Evolutionary conservation across 2,113 vertebrate species (phyloP).

Genomic region (Condylura cristata): DNA sequence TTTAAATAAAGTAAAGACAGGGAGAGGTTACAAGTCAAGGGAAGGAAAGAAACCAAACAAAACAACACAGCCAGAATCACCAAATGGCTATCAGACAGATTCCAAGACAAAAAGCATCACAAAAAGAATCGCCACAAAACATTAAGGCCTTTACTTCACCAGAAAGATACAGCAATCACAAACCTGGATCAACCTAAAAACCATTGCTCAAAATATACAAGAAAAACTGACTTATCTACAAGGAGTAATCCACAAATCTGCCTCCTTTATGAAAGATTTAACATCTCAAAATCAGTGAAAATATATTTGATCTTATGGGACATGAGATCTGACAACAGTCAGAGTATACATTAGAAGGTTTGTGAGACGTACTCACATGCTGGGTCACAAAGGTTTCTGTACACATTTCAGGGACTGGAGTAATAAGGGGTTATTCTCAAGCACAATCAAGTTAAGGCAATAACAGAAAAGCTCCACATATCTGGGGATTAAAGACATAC

Average conservation of each 20-base stretch:
- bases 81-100: background rate
- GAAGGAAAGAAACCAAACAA: background rate
- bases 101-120: background rate
- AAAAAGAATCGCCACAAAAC: background rate
- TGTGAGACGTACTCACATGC: background rate
- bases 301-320: background rate
- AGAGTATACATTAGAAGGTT: background rate
- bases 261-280: background rate
- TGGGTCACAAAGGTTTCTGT: background rate
- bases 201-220: background rate
- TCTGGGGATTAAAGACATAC: background rate
- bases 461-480: background rate
- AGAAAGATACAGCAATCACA: background rate
- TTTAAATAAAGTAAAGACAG: background rate
- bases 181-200: background rate
- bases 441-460: background rate
- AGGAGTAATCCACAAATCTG: slow-evolving; percentile 7
- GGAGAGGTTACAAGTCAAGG: background rate
- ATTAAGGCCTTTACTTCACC: background rate
- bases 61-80: background rate
- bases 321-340: background rate
- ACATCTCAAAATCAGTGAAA: background rate
- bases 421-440: background rate
- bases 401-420: background rate
- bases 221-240: background rate